Evolutionary conservation across 2,113 vertebrate species (phyloP), one percentile per base, ranked within the genome.

Genomic region (Labeo rohita): DNA sequence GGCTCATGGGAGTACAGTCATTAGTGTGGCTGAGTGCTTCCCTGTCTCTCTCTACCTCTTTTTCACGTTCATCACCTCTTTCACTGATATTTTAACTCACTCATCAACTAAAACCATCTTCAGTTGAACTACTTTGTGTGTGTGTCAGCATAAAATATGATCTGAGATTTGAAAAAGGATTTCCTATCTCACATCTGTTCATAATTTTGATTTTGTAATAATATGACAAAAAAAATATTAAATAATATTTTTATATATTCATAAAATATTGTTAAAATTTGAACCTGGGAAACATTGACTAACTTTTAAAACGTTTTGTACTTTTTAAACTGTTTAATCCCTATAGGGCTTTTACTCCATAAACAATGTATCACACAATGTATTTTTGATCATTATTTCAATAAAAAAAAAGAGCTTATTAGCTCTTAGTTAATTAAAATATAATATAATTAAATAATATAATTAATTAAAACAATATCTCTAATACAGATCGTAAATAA

Each of bases 1-100:
- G 96, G 91, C 96, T 96, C 95, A 91, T 0, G 91, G 95, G 97
- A 96, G 96, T 87, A 91, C 94, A 95, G 94, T 96, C 96, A 97
- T 98, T 97, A 97, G 94, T 94, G 90, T 89, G 89, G 91, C 80
- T 52, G 94, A 95, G 95, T 36, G 80, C 91, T 86, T 87, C 87
- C 78, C 94, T 93, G 92, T 95, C 94, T 16, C 39, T 54, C 54
- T 11, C 34, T 83, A 47, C 16, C 1, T 23, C 43, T 74, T 10
- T 45, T 0, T 9, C 16, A 0, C 36, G 3, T 68, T 68, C 34
- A 68, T 36, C 65, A 68, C 65, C 65, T 70, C 15, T 39, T 39
- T 12, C 72, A 45, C 79, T 91, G 43, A 50, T 61, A 82, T 59
- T 83, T 78, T 63, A 50, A 52, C 34, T 83, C 39, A 79, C 7